These are phyloP conservation scores for Avahi laniger DNA, from an alignment of 2,797 vertebrate species.

Conservation along the genomic window DNA sequence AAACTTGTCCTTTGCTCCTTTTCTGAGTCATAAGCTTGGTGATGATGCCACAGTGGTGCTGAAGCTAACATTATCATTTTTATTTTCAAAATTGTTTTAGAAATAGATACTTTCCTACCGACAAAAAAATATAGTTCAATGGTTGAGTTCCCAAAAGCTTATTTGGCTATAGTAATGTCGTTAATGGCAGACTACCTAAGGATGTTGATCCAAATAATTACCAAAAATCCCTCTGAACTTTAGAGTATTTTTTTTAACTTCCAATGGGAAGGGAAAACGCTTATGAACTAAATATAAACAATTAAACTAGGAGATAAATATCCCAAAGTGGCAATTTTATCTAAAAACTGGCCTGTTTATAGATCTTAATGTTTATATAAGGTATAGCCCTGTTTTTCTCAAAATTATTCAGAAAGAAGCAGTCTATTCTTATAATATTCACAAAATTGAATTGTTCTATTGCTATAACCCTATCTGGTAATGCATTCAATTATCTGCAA, in stretches of 20 bases:
- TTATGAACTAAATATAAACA: slow-evolving; percentile 48
- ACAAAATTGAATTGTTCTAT: slow-evolving; percentile 48
- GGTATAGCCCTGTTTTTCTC: slow-evolving; percentile 60
- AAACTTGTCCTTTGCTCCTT: neutral
- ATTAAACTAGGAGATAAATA: neutral
- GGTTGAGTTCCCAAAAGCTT: neutral
- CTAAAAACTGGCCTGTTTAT: slow-evolving; percentile 13
- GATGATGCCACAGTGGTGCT: neutral
- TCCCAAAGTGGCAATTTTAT: slow-evolving; percentile 41
- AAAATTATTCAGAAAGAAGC: slow-evolving; percentile 70
- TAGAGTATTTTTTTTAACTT: neutral
- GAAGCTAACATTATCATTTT: neutral
- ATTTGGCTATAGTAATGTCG: neutral
- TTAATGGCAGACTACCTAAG: neutral
- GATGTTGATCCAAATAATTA: neutral
- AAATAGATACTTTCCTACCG: neutral
- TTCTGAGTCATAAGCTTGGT: neutral
- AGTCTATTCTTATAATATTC: slow-evolving; percentile 15
- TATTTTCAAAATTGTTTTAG: neutral
- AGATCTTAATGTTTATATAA: slow-evolving; percentile 67
- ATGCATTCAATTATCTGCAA: neutral
- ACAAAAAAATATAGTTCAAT: neutral
- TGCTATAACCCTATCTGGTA: neutral
- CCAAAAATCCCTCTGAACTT: neutral
- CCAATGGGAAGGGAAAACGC: neutral